Evolutionary conservation across 2,113 vertebrate genomes (phyloP), one percentile per base, ranked within the genome.

Genomic region (Proterorhinus semilunaris): DNA sequence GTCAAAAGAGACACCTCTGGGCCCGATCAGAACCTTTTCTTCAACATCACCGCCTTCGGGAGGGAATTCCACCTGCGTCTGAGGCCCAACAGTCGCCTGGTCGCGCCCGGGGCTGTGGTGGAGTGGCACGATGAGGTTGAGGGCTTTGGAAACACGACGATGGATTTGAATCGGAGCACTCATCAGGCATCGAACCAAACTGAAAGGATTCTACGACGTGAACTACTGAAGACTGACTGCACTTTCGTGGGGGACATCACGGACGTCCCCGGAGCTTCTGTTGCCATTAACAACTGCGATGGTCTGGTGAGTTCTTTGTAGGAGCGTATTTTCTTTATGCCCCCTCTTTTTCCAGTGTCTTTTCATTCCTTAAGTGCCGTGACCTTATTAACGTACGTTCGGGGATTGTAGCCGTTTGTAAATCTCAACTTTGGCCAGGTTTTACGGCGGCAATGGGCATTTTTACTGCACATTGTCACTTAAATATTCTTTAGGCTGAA

Each of bases 281-380:
- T 98, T 74, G 98, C 98, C 73, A 94, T 99, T 84, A 99, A 96
- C 95, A 99, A 98, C 91, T 99, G 97, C 43, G 97, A 99, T 43
- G 97, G 98, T 65, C 93, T 99, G 96, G 98, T 99, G 94, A 97
- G 97, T 93, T 72, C 47, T 74, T 54, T 42, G 78, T 49, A 0
- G 21, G 58, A 6, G 9, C 78, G 27, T 67, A 77, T 72, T 48
- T 46, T 44, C 6, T 43, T 51, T 2, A 6, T 59, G 10, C 21
- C 62, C 43, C 42, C 66, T 6, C 50, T 76, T 65, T 52, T 1
- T 64, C 55, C n/a, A 63, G 62, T 49, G 42, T 74, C 52, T 62
- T 75, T 66, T 71, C 76, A 62, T 10, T 12, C 49, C 48, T 65
- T 49, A 74, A 59, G 80, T 75, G 66, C 64, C 70, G 6, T 82